phyloP scores from a whole-genome alignment of 2,797 vertebrate species.

The Melanotaenia nigrans region DNA sequence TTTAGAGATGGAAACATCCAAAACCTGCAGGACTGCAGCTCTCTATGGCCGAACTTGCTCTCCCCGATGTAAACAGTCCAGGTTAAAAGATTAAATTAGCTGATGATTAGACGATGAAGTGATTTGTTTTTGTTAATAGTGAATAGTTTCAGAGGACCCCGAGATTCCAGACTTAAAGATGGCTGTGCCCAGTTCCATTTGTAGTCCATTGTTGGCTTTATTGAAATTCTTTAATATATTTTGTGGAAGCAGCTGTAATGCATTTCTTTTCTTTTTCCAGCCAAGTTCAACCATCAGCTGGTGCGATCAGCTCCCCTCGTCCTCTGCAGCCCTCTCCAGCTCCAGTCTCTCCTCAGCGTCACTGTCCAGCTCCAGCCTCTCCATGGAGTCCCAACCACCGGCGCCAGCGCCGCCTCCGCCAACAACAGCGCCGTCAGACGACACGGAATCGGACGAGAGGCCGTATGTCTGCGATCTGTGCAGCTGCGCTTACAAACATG shows the following conservation, averaged over 20 bases:
- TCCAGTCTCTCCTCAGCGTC: constrained; percentile 73
- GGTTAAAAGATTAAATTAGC: too few species aligned
- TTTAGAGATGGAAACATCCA: too few species aligned
- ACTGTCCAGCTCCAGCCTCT: constrained; percentile 73
- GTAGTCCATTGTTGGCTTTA: too few species aligned
- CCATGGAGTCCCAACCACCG: constrained; percentile 69
- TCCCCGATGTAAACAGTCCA: too few species aligned
- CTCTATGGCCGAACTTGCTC: too few species aligned
- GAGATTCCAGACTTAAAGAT: too few species aligned
- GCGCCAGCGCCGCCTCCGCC: constrained; percentile 23
- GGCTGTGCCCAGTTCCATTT: too few species aligned
- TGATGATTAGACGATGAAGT: too few species aligned
- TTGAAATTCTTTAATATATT: too few species aligned
- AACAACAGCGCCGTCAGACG: constrained; percentile 53
- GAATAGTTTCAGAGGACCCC: too few species aligned
- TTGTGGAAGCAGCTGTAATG: neutral
- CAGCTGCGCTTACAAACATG: constrained; percentile 87
- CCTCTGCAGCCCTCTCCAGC: constrained; percentile 69
- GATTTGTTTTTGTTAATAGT: too few species aligned
- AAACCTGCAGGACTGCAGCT: too few species aligned
- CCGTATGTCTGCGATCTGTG: constrained; percentile 87
- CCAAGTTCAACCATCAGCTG: constrained; percentile 80
- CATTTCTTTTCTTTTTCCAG: constrained; percentile 43
- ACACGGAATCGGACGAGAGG: constrained; percentile 80
- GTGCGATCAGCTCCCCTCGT: constrained; percentile 78